A percentile compares a stretch with the other conserved stretches of the same genome.
phyloP scores from a whole-genome alignment of 2,797 vertebrate species.

The Oryzias sinensis region DNA sequence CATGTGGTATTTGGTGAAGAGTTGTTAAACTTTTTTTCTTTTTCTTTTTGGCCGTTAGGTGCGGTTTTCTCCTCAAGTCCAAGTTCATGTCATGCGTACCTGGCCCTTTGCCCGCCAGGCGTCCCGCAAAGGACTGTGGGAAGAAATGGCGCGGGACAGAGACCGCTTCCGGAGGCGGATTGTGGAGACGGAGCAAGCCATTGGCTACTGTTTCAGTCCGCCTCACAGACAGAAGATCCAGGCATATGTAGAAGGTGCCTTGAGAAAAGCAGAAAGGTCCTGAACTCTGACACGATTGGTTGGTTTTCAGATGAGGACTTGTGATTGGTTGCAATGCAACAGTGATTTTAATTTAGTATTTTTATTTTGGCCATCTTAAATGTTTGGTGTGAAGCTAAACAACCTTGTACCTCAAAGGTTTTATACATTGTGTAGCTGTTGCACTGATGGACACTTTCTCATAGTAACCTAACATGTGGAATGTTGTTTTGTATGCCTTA shows the following conservation, averaged over 20 bases:
- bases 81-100: slow-evolving; percentile 76
- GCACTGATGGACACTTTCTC: slow-evolving; percentile 75
- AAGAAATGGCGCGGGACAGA: slow-evolving; percentile 76
- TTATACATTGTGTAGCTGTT: slow-evolving; percentile 55
- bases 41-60: slow-evolving; percentile 58
- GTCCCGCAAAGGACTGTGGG: slow-evolving; percentile 79
- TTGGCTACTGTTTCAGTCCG: slow-evolving; percentile 67
- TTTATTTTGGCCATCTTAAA: slow-evolving; percentile 51
- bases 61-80: slow-evolving; percentile 72
- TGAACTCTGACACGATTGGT: slow-evolving; percentile 40
- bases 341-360: slow-evolving; percentile 41
- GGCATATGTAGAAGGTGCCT: slow-evolving; percentile 41
- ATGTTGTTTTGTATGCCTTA: slow-evolving; percentile 74
- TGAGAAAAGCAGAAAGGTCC: slow-evolving; percentile 18
- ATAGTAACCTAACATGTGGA: slow-evolving; percentile 55
- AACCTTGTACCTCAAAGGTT: slow-evolving; percentile 71
- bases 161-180: slow-evolving; percentile 76
- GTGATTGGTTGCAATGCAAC: slow-evolving; percentile 72
- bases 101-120: slow-evolving; percentile 78
- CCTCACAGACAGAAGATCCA: slow-evolving; percentile 68
- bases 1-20: no score
- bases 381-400: slow-evolving; percentile 58
- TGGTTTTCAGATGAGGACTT: slow-evolving; percentile 51
- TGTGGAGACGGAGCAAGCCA: slow-evolving; percentile 58
- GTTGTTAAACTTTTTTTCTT: no score